Evolutionary conservation across 2,113 vertebrate genomes (phyloP), one percentile per base, ranked within the genome.

Genomic region (Tachysurus vachellii): DNA sequence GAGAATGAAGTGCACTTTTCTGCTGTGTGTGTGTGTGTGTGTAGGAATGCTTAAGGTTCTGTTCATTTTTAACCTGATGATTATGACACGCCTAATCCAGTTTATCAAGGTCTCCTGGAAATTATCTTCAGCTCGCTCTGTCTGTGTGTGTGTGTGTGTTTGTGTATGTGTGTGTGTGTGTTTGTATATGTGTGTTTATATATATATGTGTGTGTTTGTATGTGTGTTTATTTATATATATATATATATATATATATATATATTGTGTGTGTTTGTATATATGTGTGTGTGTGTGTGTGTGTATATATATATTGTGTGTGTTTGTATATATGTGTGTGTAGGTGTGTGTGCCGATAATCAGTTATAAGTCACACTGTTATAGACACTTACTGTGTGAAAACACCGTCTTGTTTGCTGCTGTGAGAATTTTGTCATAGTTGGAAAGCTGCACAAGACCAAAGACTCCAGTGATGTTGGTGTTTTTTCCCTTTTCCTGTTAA

Each of bases 31-130:
- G 50, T 23, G 17, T 5, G 56, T 21, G 31, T 50, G 4, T 9
- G 59, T 5, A 82, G 80, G 59, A 81, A 64, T 44, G 80, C 59
- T 13, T 36, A 64, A n/a, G 4, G 17, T 50, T 23, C 0, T 53
- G 47, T 14, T 50, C 14, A 4, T 50, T 75, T 44, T 23, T 2
- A 75, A 47, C 71, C 11, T 10, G 13, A 0, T 54, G 26, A 28
- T 31, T 5, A 28, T 68, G 64, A 70, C 82, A 84, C 66, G 0
- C 66, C 82, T 71, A 70, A 56, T 71, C 82, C 50, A 36, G 82
- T 84, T 84, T 56, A 36, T 84, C 82, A 71, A 71, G 66, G 47
- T 71, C 31, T 56, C 13, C 36, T 79, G 76, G 76, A 79, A 79
- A 79, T 31, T 1, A 11, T 10, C 11, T 47, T 12, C 5, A 14